Evolutionary conservation across 2,113 vertebrate genomes (phyloP), one percentile per base, ranked within the genome.

Genomic region (Paracanthobrama guichenoti): DNA sequence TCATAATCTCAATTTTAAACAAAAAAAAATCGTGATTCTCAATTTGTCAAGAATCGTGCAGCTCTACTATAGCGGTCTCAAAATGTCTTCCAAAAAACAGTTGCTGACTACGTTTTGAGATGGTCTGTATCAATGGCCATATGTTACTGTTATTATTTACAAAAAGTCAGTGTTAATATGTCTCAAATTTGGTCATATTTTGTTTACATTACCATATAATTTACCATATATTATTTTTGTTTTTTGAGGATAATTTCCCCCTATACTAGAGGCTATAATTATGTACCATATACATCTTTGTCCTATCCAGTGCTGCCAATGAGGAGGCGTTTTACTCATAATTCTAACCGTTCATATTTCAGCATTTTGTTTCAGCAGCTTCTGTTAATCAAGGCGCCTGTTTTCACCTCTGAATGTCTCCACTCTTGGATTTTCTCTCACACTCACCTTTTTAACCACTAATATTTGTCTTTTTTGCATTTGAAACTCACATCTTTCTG

Each of bases 271-370:
- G n/a, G 9, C 18, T 42, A 71, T 22, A 42, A 42, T n/a, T 71
- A 71, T 42, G 4, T 42, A 22, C 44, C 44, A 18, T 74, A 50
- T 14, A 46, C n/a, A 67, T n/a, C 0, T n/a, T 44, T 46, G 22
- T 57, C 18, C 3, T 71, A n/a, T 93, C 92, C 90, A 92, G 92
- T 92, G 86, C 87, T 88, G 77, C 66, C 85, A 85, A 4, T 83
- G 87, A 87, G 85, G 74, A 50, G 81, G 46, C 0, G 50, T 84
- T 86, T 71, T 82, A n/a, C 42, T 76, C 53, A 39, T 86, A 77
- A 75, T 59, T 86, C 91, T 92, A 89, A 90, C 81, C 81, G 81
- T 35, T 66, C 46, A 80, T 84, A 76, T 85, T 90, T 89, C 6
- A 74, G n/a, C 39, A 76, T 84, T 57, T 85, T 82, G 28, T 77